Percentiles rank a stretch among this genome's conserved stretches.
Conservation (phyloP, 2,888 invertebrate genomes). For the Panorpa germanica region DNA sequence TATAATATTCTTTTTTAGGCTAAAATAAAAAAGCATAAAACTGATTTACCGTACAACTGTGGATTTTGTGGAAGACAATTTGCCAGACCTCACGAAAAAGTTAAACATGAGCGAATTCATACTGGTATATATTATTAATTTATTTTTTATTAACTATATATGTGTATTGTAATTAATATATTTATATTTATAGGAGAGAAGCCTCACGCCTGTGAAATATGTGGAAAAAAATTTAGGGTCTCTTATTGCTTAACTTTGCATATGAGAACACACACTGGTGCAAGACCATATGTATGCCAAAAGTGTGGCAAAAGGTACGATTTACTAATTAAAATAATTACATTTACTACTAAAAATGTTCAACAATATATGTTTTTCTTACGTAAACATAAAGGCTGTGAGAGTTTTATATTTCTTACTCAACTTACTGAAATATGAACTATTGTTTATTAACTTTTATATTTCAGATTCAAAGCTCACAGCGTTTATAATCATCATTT, state of each 20-base stretch:
- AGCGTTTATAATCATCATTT: slow-evolving; percentile 64
- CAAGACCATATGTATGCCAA: slow-evolving; percentile 55
- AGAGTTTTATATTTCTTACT: slow-evolving; percentile 8
- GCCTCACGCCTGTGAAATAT: slow-evolving; percentile 60
- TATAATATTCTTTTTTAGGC: background rate
- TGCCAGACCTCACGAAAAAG: slow-evolving; percentile 58
- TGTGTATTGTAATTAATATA: slow-evolving; percentile 6
- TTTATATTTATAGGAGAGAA: slow-evolving; percentile 35
- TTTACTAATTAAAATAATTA: slow-evolving; percentile 4
- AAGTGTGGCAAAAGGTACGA: slow-evolving; percentile 39
- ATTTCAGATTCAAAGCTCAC: slow-evolving; percentile 50
- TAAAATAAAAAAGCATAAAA: background rate
- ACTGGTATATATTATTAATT: slow-evolving; percentile 29
- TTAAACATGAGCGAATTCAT: slow-evolving; percentile 69
- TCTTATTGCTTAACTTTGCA: slow-evolving; percentile 63
- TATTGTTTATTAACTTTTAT: slow-evolving; percentile 6
- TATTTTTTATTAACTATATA: slow-evolving; percentile 3
- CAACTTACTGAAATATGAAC: background rate
- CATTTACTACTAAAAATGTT: background rate
- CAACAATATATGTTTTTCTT: slow-evolving; percentile 1
- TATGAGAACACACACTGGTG: slow-evolving; percentile 62
- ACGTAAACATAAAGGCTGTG: slow-evolving; percentile 7
- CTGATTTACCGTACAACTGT: slow-evolving; percentile 53
- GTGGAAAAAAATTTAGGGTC: slow-evolving; percentile 63
- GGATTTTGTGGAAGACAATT: slow-evolving; percentile 53